These are phyloP conservation scores for Epizoanthus rinbou DNA, from an alignment of 92 coral and sea anemone genomes.

Conservation along the genomic window DNA sequence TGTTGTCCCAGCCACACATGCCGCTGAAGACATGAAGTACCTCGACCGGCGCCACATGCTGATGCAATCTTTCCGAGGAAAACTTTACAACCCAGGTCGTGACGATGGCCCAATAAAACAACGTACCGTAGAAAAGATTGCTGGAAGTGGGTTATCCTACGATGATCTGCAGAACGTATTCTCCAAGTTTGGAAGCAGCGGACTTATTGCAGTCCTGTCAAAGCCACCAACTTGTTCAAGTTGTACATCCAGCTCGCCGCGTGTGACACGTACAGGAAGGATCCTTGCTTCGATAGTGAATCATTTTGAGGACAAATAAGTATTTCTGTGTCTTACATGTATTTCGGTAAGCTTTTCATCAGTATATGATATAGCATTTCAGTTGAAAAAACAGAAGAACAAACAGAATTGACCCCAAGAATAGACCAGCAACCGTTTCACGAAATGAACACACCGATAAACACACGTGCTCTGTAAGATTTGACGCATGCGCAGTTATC, in stretches of 20 bases:
- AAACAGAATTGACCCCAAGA: too few species aligned
- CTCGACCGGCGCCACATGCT: slow-evolving; percentile 65
- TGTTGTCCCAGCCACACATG: slow-evolving; percentile 37
- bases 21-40: slow-evolving; percentile 64
- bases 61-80: slow-evolving; percentile 62
- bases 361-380: too few species aligned
- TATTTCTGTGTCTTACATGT: too few species aligned
- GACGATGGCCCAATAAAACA: slow-evolving; percentile 40
- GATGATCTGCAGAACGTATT: slow-evolving; percentile 41
- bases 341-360: neutral
- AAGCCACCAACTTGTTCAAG: slow-evolving; percentile 7
- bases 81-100: slow-evolving; percentile 45
- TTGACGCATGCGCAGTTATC: too few species aligned
- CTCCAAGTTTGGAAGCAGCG: slow-evolving; percentile 39
- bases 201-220: slow-evolving; percentile 34
- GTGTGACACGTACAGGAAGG: slow-evolving; percentile 34
- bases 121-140: slow-evolving; percentile 49
- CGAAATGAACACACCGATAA: too few species aligned
- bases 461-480: too few species aligned
- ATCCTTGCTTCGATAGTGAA: slow-evolving; percentile 27
- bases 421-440: too few species aligned
- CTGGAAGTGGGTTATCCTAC: slow-evolving; percentile 63
- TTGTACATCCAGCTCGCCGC: slow-evolving; percentile 35
- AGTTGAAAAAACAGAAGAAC: too few species aligned
- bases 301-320: slow-evolving; percentile 8